These are phyloP conservation scores for Proteles cristata DNA, from an alignment of 2,113 vertebrate species.

Conservation along the genomic window DNA sequence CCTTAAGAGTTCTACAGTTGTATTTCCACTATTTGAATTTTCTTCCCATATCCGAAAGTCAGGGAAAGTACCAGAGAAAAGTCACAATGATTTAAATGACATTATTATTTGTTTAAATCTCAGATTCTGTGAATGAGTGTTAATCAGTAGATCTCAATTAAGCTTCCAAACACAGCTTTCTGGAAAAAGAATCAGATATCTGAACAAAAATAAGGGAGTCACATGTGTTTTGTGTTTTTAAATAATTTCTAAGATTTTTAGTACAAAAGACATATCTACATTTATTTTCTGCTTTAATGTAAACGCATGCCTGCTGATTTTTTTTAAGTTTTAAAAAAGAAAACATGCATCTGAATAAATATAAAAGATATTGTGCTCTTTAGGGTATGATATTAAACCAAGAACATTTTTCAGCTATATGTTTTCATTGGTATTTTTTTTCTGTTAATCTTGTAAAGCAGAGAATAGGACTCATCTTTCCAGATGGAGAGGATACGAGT, in stretches of 20 bases:
- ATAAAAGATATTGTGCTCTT: neutral
- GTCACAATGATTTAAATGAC: slow-evolving; percentile 30
- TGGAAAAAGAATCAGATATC: neutral
- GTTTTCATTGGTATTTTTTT: neutral
- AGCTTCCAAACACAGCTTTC: neutral
- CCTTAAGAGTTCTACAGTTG: neutral
- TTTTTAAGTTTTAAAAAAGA: neutral
- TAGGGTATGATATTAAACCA: neutral
- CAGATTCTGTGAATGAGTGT: neutral
- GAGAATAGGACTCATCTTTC: neutral
- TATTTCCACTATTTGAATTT: slow-evolving; percentile 47
- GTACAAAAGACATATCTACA: neutral
- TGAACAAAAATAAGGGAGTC: neutral
- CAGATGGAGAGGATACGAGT: neutral
- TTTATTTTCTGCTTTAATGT: neutral
- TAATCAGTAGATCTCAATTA: neutral
- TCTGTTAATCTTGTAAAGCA: neutral
- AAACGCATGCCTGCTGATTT: neutral
- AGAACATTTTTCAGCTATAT: neutral
- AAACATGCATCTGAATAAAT: neutral
- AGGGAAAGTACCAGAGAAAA: slow-evolving; percentile 50
- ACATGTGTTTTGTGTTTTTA: neutral
- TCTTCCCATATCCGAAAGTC: slow-evolving; percentile 62
- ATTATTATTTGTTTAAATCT: slow-evolving; percentile 42
- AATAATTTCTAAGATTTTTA: neutral